Base-by-base conservation (phyloP, 1,140 invertebrate species). In the Polypedilum vanderplanki region DNA sequence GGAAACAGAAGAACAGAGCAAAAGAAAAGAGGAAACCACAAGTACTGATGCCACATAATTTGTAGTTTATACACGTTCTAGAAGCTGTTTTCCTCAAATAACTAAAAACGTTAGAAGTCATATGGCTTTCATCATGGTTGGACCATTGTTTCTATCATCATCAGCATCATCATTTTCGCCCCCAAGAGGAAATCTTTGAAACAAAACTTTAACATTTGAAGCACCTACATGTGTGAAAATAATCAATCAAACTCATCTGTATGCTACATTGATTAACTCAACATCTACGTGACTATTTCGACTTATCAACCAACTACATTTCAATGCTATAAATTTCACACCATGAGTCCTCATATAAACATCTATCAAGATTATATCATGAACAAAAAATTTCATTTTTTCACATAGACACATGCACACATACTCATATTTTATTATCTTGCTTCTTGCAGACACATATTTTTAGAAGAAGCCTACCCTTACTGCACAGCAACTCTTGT, bases 141-240 rank as follows among this genome's bases (percentile, higher is more conserved):
- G 24, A 5, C 24, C 24, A 33, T 33, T 33, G 24, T 33, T 33
- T 5, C 24, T 33, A 33, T 33, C 24, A 33, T 33, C 24, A 33
- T 33, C 24, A 33, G 24, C 24, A 33, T 33, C 24, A 33, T 33
- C 24, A 33, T 33, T 33, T 33, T 33, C 24, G 24, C 24, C 24
- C 24, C 24, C 24, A 33, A 33, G 24, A 33, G 24, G 24, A 33
- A 3, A n/a, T 57, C n/a, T 57, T 57, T n/a, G 46, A 57, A 57
- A 57, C 46, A 57, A 57, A 57, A 57, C 46, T 57, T 57, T n/a
- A n/a, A 57, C n/a, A 57, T n/a, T n/a, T n/a, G 46, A 57, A 57
- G n/a, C n/a, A 33, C 46, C 12, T 57, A 57, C 46, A 57, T n/a
- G 46, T 57, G 46, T 57, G 46, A 57, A 57, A 57, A 57, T 57